Percentiles rank a stretch among this genome's conserved stretches.
These are phyloP conservation scores for Smittia sp. DNA, from an alignment of 2,888 invertebrate genomes.

Conservation along the genomic window DNA sequence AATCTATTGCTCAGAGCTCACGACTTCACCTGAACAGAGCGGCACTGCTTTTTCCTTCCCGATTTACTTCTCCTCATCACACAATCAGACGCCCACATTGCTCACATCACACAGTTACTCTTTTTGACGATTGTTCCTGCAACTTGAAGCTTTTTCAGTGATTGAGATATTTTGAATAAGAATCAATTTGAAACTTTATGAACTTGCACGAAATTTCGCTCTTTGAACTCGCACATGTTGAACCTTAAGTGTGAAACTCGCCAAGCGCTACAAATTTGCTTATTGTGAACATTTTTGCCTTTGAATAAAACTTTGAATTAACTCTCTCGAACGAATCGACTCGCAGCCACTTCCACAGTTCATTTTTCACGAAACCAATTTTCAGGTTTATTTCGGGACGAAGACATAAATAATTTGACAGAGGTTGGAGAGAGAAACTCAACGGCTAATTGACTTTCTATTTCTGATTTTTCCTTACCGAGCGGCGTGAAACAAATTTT, in stretches of 20 bases:
- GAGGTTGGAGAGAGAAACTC: background rate
- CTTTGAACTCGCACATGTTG: background rate
- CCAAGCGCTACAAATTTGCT: constrained; percentile 27
- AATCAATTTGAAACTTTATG: background rate
- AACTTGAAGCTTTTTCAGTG: background rate
- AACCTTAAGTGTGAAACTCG: background rate
- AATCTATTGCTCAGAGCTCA: too few species aligned
- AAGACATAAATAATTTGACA: constrained; percentile 23
- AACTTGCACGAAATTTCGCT: background rate
- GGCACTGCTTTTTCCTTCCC: background rate
- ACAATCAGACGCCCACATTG: background rate
- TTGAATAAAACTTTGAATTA: constrained; percentile 24
- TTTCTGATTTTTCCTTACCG: background rate
- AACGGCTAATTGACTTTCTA: constrained; percentile 24
- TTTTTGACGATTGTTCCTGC: constrained; percentile 6
- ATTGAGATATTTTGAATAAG: background rate
- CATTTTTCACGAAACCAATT: background rate
- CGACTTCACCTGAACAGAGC: too few species aligned
- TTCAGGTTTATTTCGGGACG: background rate
- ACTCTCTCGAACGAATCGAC: background rate
- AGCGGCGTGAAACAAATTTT: constrained; percentile 10
- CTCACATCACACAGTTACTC: background rate
- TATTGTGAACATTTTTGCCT: constrained; percentile 38
- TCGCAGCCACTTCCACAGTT: too few species aligned
- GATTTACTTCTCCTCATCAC: background rate